Evolutionary conservation across 2,797 vertebrate species (phyloP), one percentile per base, ranked within the genome.

Genomic region (Molossus alvarezi): DNA sequence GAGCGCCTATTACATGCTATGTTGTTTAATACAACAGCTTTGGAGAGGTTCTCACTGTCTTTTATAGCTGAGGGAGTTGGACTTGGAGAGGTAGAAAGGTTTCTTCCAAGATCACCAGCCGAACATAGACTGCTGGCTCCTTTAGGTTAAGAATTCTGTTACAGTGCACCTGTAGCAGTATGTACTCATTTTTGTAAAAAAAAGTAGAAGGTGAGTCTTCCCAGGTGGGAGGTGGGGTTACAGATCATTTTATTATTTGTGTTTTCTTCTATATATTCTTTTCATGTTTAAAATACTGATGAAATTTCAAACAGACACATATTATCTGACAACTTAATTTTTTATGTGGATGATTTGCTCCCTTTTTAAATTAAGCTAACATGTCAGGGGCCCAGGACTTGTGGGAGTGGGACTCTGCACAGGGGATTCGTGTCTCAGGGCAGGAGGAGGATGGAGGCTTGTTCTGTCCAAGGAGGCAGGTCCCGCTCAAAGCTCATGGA

Each of bases 1-100:
- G 25, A 6, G 65, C 5, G 27, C 37, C 29, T 23, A 3, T 25
- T 20, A 1, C 18, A 0, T 1, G 62, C 23, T 1, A 1, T 7
- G 37, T 2, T 71, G 73, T 75, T 86, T 86, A 33, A 73, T 29
- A 20, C 72, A 41, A 0, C 41, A 8, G 29, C 57, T 75, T 67
- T 33, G 62, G 71, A 41, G 33, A 18, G 20, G 33, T 51, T 77
- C 62, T 79, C n/a, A 0, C 6, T 62, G 57, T 88, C n/a, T n/a
- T 9, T 37, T 76, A 33, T 7, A 37, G 87, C 55, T 23, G 72
- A 85, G 64, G 81, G 51, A n/a, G 57, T n/a, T 37, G 83, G 62
- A 23, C 72, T 79, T 25, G 23, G 76, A 55, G 89, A 90, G 21
- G 64, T 25, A 33, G 58, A 20, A 33, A 55, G 9, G 18, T 69